Conservation (phyloP, 64 coral and sea anemone genomes). For the Orbicella faveolata region DNA sequence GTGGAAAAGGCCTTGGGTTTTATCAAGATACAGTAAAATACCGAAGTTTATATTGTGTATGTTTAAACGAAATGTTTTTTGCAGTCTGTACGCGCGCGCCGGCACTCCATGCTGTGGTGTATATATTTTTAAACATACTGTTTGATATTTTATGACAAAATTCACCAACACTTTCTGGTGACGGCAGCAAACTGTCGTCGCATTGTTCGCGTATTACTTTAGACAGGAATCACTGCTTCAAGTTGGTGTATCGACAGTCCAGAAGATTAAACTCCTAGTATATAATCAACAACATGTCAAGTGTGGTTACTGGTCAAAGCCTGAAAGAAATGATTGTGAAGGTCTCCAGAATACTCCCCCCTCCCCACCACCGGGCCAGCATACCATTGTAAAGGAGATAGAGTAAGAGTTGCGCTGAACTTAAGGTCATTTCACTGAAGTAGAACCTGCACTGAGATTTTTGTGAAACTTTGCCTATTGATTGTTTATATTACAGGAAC, state of each 20-base stretch:
- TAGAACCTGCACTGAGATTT: no score
- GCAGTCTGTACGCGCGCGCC: neutral
- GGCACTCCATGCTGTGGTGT: conserved; percentile 6
- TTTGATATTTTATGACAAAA: conserved; percentile 53
- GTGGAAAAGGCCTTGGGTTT: conserved; percentile 15
- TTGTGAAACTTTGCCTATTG: no score
- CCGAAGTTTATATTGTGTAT: conserved; percentile 24
- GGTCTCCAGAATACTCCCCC: no score
- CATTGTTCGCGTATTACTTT: conserved; percentile 26
- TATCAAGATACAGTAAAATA: conserved; percentile 14
- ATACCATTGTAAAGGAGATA: no score
- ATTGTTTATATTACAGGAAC: no score
- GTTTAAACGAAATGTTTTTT: conserved; percentile 28
- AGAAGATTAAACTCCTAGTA: conserved; percentile 31
- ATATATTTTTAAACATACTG: conserved; percentile 51
- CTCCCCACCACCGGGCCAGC: no score
- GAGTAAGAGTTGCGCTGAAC: no score
- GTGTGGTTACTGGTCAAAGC: neutral
- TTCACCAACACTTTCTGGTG: conserved; percentile 19
- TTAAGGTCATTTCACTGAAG: no score
- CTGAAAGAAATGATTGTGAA: no score
- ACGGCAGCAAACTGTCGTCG: neutral
- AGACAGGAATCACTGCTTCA: conserved; percentile 17
- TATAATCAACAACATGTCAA: neutral
- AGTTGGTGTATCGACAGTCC: conserved; percentile 38